Evolutionary conservation across 2,113 vertebrate genomes (phyloP).

Genomic region (Brachionichthys hirsutus): DNA sequence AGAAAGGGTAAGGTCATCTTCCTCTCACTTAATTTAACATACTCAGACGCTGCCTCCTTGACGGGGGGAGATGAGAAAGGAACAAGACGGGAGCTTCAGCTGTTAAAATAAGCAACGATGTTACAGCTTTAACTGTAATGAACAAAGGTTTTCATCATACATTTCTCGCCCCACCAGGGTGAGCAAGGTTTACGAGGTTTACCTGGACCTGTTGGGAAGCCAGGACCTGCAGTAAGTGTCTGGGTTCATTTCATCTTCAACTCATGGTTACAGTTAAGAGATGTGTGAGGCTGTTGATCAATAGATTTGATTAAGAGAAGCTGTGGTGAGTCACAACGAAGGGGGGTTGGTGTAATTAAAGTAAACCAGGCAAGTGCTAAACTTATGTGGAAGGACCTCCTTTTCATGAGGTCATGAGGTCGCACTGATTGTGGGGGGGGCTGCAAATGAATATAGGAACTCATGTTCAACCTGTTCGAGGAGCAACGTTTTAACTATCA

Average conservation of each 20-base stretch:
- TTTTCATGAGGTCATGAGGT: constrained; percentile 16
- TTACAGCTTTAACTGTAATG: too few species aligned
- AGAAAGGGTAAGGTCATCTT: constrained; percentile 73
- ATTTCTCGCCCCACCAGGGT: constrained; percentile 69
- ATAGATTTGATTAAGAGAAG: constrained; percentile 26
- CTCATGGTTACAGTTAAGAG: neutral
- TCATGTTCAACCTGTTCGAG: too few species aligned
- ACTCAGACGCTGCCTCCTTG: neutral
- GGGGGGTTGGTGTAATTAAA: constrained; percentile 22
- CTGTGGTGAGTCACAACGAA: constrained; percentile 20
- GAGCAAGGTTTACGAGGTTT: constrained; percentile 78
- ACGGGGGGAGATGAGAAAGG: neutral
- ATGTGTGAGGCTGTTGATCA: constrained; percentile 9
- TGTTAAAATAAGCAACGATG: neutral
- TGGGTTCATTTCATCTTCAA: constrained; percentile 13
- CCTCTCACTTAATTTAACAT: neutral
- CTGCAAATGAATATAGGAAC: too few species aligned
- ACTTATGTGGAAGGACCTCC: constrained; percentile 15
- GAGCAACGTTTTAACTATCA: neutral
- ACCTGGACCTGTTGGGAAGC: constrained; percentile 76
- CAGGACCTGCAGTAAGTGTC: constrained; percentile 78
- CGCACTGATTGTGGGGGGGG: constrained; percentile 23
- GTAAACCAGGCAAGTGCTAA: constrained; percentile 17
- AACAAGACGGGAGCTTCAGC: neutral
- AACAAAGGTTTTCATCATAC: neutral